Evolutionary conservation across 2,113 vertebrate species (phyloP), one percentile per base, ranked within the genome.

Genomic region (Dasyurus viverrinus): DNA sequence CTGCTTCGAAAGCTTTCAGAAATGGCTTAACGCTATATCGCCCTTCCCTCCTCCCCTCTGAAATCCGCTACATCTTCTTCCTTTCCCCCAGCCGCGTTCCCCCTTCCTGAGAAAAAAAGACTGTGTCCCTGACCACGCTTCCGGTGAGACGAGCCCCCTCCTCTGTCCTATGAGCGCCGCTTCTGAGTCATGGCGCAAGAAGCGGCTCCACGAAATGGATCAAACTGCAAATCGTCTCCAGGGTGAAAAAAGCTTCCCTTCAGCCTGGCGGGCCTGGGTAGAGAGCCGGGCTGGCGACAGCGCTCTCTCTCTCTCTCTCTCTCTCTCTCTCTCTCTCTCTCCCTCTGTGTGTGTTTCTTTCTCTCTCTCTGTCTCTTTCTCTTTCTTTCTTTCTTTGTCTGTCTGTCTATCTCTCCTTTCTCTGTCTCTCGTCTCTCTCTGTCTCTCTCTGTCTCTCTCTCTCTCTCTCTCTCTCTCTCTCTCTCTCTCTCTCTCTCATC

Each of bases 71-170:
- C 8, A n/a, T 89, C 55, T 47, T 46, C 2, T 12, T 89, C 90
- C 95, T 91, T n/a, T 92, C 57, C n/a, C 76, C 8, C 2, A 47
- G 5, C 42, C 54, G 94, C 60, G 94, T 92, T 92, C 55, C 50
- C 5, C 92, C 47, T 54, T 26, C 68, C 68, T 42, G 68, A 84
- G 68, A 84, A 84, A 60, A 60, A 54, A 95, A 89, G 50, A 90
- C 24, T 91, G 53, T 96, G 92, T 94, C 48, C 48, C 90, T 47
- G 91, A 89, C n/a, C 89, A n/a, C 84, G 94, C 27, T 90, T 94
- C 26, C 12, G 90, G 92, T 92, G 94, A n/a, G 0, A 23, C 92
- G 5, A 22, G 84, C 68, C 89, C 48, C 92, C 60, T 94, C 48
- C 89, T 52, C 89, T 90, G 89, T 36, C 48, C 11, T 89, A 92